These are phyloP conservation scores for Eilema caniola DNA, from an alignment of 2,888 invertebrate species.

Conservation along the genomic window DNA sequence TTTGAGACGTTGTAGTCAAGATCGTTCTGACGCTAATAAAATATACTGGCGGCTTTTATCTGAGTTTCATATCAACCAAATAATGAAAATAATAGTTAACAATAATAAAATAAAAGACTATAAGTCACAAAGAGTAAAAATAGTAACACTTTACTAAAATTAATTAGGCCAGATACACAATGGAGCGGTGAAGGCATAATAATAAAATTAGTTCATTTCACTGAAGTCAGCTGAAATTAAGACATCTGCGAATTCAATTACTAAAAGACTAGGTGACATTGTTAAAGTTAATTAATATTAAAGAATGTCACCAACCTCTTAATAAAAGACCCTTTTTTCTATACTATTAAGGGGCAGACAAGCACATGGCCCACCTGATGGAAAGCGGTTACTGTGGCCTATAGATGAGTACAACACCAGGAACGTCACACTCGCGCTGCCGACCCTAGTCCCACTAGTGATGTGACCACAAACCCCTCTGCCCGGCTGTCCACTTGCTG, in stretches of 20 bases:
- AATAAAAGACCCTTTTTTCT: background rate
- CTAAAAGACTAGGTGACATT: constrained; percentile 2
- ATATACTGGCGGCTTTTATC: no score
- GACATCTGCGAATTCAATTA: constrained; percentile 7
- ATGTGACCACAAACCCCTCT: no score
- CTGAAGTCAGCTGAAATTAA: background rate
- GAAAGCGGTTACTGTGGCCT: no score
- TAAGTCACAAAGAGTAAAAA: background rate
- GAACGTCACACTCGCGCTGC: no score
- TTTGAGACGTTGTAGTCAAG: no score
- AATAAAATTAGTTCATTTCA: constrained; percentile 1
- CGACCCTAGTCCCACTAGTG: no score
- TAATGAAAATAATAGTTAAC: background rate
- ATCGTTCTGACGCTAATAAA: no score
- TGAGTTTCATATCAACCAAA: no score
- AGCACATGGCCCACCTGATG: no score
- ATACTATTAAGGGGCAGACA: no score
- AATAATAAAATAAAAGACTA: background rate
- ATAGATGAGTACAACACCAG: no score
- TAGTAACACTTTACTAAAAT: background rate
- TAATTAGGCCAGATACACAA: background rate
- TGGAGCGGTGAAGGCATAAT: background rate
- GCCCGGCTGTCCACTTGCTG: no score
- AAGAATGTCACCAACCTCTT: background rate
- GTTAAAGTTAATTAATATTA: background rate